Evolutionary conservation across 2,113 vertebrate genomes (phyloP), one percentile per base, ranked within the genome.

Genomic region (Narcine bancroftii): DNA sequence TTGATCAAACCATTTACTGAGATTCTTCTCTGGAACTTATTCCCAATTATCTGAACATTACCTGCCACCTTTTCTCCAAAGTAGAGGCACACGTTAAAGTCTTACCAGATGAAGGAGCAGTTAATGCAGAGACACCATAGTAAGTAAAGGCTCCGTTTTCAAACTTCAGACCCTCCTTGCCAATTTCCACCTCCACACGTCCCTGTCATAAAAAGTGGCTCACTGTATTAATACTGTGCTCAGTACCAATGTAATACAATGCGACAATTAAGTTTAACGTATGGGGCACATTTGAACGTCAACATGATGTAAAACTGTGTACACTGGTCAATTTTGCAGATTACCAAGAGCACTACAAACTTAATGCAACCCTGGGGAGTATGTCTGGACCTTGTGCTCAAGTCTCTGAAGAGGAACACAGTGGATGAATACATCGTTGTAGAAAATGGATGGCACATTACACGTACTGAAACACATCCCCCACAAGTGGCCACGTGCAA

Each of bases 121-220:
- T 96, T 24, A 98, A 95, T 0, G 97, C 97, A 0, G 97, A 97
- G 5, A 98, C 97, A 0, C 98, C 98, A 0, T 98, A 98, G 93
- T 98, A 98, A 0, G 98, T 98, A 85, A 98, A 98, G 39, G 98
- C 97, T 10, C 98, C 98, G 0, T 98, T 98, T 93, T 98, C 98
- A 92, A 98, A 98, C 95, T 96, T 98, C 93, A 98, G 94, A 26
- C 97, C 97, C 94, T 98, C 98, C 93, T 98, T 98, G 2, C 98
- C 98, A 24, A 98, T 98, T 94, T 98, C 98, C 87, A 98, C 98
- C 94, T 98, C 97, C 69, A 98, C 98, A 6, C 96, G 97, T 24
- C 98, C 98, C 97, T 98, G 93, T 81, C 2, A 33, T 19, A 39
- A 83, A 65, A 36, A 50, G 33, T 85, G 13, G 2, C 3, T 45